Evolutionary conservation across 2,888 invertebrate species (phyloP).

Genomic region (Dione vanillae): DNA sequence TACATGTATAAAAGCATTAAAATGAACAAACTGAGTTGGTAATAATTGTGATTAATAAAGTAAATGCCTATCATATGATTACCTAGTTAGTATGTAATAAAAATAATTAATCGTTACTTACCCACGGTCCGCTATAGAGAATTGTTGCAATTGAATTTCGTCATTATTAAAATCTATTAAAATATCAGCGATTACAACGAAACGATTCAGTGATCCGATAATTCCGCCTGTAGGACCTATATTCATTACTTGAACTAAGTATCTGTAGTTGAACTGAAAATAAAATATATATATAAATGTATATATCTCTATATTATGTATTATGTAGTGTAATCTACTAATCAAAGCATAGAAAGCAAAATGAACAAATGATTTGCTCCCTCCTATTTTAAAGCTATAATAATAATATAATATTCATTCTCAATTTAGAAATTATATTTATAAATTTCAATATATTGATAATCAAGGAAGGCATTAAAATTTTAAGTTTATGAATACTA

Average conservation of each 20-base stretch:
- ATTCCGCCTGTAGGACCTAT: conserved; percentile 81
- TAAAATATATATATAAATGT: not conserved
- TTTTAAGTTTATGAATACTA: no score
- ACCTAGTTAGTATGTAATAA: not conserved
- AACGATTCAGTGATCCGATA: conserved; percentile 69
- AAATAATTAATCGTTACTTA: conserved; percentile 48
- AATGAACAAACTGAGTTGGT: not conserved
- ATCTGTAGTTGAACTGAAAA: conserved; percentile 79
- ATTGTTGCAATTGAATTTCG: conserved; percentile 77
- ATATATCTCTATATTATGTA: not conserved
- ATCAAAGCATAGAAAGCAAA: no score
- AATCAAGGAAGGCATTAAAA: no score
- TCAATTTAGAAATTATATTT: no score
- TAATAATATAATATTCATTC: no score
- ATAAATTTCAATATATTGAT: no score
- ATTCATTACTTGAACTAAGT: conserved; percentile 78
- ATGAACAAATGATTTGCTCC: no score
- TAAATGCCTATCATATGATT: conserved; percentile 3
- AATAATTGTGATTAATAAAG: conserved; percentile 1
- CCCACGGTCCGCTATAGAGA: conserved; percentile 74
- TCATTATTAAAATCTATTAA: conserved; percentile 80
- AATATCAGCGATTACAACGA: conserved; percentile 67
- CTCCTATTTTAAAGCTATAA: no score
- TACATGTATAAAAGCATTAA: conserved; percentile 7
- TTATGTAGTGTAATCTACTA: no score